A percentile compares a stretch with the other conserved stretches of the same genome.
These are phyloP conservation scores for Epinephelus lanceolatus DNA, from an alignment of 2,113 vertebrate species.

Conservation along the genomic window DNA sequence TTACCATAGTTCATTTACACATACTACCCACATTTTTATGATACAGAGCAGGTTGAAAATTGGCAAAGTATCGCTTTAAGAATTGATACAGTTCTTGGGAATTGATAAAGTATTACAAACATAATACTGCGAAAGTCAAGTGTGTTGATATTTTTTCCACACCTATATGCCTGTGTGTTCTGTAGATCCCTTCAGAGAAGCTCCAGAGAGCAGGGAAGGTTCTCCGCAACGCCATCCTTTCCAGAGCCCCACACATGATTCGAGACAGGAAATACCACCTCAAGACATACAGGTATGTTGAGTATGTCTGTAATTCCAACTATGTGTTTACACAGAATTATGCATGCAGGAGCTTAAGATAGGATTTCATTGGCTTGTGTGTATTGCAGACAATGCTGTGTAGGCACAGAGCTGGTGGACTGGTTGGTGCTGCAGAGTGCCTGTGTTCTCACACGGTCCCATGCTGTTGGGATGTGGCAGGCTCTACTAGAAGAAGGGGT, in stretches of 20 bases:
- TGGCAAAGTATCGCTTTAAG: too few relatives aligned
- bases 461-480: slow-evolving; percentile 99
- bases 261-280: slow-evolving; percentile 98
- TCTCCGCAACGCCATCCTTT: slow-evolving; percentile 93
- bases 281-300: slow-evolving; percentile 93
- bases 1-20: too few relatives aligned
- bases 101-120: too few relatives aligned
- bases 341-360: neutral
- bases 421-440: slow-evolving; percentile 97
- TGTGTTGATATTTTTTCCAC: too few relatives aligned
- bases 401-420: slow-evolving; percentile 97
- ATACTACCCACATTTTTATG: too few relatives aligned
- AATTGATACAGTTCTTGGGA: too few relatives aligned
- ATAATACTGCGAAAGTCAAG: too few relatives aligned
- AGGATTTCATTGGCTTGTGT: neutral
- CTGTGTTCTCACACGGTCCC: slow-evolving; percentile 93
- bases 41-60: too few relatives aligned
- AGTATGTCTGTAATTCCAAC: too few relatives aligned
- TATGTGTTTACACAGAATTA: neutral
- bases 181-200: slow-evolving; percentile 95
- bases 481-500: slow-evolving; percentile 94
- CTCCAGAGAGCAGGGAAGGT: slow-evolving; percentile 95
- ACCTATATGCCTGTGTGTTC: neutral
- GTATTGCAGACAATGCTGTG: slow-evolving; percentile 93
- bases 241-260: slow-evolving; percentile 98